Evolutionary conservation across 2,888 invertebrate species (phyloP).

Genomic region (Chirona hameri): DNA sequence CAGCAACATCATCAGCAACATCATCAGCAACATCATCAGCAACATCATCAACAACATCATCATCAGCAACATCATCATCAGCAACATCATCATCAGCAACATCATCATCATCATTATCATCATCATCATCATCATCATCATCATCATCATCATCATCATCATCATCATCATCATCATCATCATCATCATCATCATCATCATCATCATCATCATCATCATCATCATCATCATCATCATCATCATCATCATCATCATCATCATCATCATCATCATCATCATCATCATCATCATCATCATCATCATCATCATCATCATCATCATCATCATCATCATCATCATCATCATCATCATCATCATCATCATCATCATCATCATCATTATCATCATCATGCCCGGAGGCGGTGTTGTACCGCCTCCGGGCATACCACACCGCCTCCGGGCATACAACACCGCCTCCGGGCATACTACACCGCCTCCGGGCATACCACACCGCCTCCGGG

Average conservation of each 20-base stretch:
- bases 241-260: constrained; percentile 25
- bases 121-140: constrained; percentile 9
- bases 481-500: too few species aligned
- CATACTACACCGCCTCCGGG: too few species aligned
- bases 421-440: too few species aligned
- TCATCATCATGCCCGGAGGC: constrained; percentile 25
- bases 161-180: constrained; percentile 12
- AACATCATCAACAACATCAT: too few species aligned
- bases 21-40: too few species aligned
- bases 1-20: too few species aligned
- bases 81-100: too few species aligned
- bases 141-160: too few species aligned
- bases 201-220: background rate
- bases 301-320: constrained; percentile 23
- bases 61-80: too few species aligned
- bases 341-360: constrained; percentile 25
- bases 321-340: background rate
- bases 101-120: background rate
- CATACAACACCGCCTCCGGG: too few species aligned
- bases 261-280: background rate
- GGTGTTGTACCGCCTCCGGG: too few species aligned
- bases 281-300: constrained; percentile 6
- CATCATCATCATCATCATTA: background rate
- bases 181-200: constrained; percentile 7
- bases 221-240: constrained; percentile 8